These are phyloP conservation scores for Progne subis DNA, from an alignment of 2,113 vertebrate species.

Conservation along the genomic window DNA sequence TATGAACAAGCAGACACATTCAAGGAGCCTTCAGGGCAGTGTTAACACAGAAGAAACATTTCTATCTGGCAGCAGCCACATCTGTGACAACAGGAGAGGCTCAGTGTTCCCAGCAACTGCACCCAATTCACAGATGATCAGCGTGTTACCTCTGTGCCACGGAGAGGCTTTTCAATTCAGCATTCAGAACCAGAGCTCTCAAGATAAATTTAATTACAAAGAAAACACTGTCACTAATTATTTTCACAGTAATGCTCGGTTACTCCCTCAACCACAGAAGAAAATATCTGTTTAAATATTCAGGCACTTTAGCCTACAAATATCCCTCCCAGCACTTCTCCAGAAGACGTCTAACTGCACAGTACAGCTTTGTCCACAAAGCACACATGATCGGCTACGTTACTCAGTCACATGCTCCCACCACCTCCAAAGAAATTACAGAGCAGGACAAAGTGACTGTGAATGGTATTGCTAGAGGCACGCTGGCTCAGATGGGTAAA, in stretches of 20 bases:
- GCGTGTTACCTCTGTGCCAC: neutral
- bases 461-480: neutral
- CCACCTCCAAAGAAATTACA: neutral
- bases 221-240: neutral
- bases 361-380: neutral
- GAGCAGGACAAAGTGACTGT: neutral
- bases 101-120: neutral
- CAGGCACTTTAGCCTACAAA: neutral
- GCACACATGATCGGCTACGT: rapidly evolving
- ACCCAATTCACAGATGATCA: neutral
- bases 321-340: neutral
- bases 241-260: neutral
- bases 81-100: neutral
- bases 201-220: neutral
- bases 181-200: neutral
- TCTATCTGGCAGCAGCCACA: neutral
- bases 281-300: neutral
- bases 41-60: neutral
- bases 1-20: neutral
- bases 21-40: neutral
- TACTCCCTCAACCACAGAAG: neutral
- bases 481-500: rapidly evolving
- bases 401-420: neutral
- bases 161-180: neutral
- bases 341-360: neutral